A percentile compares a stretch with the other conserved stretches of the same genome.
phyloP scores from a whole-genome alignment of 2,797 vertebrate genomes.

The Coranthus polyacanthus region DNA sequence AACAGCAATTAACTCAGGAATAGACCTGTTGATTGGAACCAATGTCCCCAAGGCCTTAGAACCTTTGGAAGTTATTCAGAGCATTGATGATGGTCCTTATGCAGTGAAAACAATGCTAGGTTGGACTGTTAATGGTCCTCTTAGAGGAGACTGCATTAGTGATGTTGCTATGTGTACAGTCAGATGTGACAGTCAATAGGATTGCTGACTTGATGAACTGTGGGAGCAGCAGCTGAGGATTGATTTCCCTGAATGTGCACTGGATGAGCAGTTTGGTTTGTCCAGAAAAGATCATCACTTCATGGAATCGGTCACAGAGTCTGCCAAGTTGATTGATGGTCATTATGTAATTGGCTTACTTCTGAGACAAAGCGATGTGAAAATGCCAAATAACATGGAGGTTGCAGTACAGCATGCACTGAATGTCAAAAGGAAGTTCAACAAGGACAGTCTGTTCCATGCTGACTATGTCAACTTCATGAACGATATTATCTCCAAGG shows the following conservation, averaged over 20 bases:
- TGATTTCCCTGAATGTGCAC: slow-evolving; percentile 19
- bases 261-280: not conserved
- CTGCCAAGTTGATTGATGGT: not conserved
- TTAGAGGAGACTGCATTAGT: not conserved
- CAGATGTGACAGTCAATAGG: not conserved
- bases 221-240: slow-evolving; percentile 18
- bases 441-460: not conserved
- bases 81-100: not conserved
- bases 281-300: not conserved
- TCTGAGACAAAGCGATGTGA: not conserved
- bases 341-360: slow-evolving; percentile 14
- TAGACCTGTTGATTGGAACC: not conserved
- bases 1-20: not conserved
- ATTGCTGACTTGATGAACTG: not conserved
- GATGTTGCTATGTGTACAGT: not conserved
- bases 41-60: not conserved
- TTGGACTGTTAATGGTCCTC: not conserved
- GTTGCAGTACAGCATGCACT: slow-evolving; percentile 8
- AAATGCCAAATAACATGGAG: slow-evolving; percentile 6
- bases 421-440: slow-evolving; percentile 6
- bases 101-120: not conserved
- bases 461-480: slow-evolving; percentile 14
- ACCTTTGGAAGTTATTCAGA: not conserved
- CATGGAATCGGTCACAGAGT: not conserved
- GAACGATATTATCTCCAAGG: slow-evolving; percentile 5